These are phyloP conservation scores for Clepsis dumicolana DNA, from an alignment of 2,888 invertebrate genomes.

Conservation along the genomic window DNA sequence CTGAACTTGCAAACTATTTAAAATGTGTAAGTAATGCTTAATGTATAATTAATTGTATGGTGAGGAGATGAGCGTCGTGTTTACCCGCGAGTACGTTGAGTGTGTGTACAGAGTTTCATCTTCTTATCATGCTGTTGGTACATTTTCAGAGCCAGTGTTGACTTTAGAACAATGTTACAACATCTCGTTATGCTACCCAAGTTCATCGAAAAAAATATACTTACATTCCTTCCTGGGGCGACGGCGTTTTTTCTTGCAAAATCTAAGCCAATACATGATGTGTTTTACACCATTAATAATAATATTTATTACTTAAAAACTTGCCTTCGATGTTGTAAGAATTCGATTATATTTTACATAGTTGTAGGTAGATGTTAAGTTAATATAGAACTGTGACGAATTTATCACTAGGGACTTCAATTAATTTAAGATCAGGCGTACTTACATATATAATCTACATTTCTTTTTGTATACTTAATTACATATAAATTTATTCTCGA, in stretches of 20 bases:
- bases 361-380: background rate
- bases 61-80: slow-evolving; percentile 15
- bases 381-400: slow-evolving; percentile 58
- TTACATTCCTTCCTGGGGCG: no score
- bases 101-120: slow-evolving; percentile 36
- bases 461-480: background rate
- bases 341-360: background rate
- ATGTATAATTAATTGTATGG: slow-evolving; percentile 27
- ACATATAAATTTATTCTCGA: background rate
- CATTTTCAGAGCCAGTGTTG: slow-evolving; percentile 33
- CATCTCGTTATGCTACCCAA: slow-evolving; percentile 20
- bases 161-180: slow-evolving; percentile 36
- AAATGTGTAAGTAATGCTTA: slow-evolving; percentile 21
- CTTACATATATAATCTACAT: background rate
- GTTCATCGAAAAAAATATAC: background rate
- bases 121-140: slow-evolving; percentile 38
- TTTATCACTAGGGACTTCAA: slow-evolving; percentile 65
- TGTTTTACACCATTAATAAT: background rate
- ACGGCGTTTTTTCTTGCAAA: background rate
- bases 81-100: slow-evolving; percentile 28
- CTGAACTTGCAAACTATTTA: slow-evolving; percentile 14
- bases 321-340: slow-evolving; percentile 1
- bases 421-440: slow-evolving; percentile 15
- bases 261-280: background rate
- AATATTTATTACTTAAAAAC: background rate